Evolutionary conservation across 2,113 vertebrate genomes (phyloP).

Genomic region (Sapajus apella): DNA sequence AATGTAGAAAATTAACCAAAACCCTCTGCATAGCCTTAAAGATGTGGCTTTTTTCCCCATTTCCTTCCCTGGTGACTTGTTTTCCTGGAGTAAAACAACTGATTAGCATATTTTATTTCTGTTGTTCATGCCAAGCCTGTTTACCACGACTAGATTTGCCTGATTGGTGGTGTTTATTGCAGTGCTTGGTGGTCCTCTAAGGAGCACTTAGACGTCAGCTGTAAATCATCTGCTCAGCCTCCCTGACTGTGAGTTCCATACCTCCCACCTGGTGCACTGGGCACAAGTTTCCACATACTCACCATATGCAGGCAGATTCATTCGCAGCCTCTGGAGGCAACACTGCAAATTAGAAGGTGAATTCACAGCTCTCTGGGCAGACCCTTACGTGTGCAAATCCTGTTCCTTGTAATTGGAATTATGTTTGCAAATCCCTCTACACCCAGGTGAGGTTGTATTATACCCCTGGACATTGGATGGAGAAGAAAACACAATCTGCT

Average conservation of each 20-base stretch:
- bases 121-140: slow-evolving; percentile 64
- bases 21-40: not conserved
- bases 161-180: slow-evolving; percentile 58
- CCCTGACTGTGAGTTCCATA: slow-evolving; percentile 27
- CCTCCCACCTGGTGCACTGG: not conserved
- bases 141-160: slow-evolving; percentile 65
- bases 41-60: not conserved
- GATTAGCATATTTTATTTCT: slow-evolving; percentile 71
- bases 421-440: slow-evolving; percentile 69
- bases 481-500: slow-evolving; percentile 60
- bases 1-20: slow-evolving; percentile 35
- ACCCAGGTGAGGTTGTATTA: slow-evolving; percentile 51
- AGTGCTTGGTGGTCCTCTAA: not conserved
- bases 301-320: slow-evolving; percentile 57
- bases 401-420: slow-evolving; percentile 68
- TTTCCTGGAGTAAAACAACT: slow-evolving; percentile 55
- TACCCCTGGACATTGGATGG: not conserved
- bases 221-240: slow-evolving; percentile 70
- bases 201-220: slow-evolving; percentile 61
- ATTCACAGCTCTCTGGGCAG: slow-evolving; percentile 56
- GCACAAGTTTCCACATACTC: not conserved
- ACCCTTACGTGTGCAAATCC: slow-evolving; percentile 69
- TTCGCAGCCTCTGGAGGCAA: slow-evolving; percentile 64
- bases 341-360: slow-evolving; percentile 71
- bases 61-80: slow-evolving; percentile 37